phyloP scores from a whole-genome alignment of 2,113 vertebrate species.

The Colaptes auratus region DNA sequence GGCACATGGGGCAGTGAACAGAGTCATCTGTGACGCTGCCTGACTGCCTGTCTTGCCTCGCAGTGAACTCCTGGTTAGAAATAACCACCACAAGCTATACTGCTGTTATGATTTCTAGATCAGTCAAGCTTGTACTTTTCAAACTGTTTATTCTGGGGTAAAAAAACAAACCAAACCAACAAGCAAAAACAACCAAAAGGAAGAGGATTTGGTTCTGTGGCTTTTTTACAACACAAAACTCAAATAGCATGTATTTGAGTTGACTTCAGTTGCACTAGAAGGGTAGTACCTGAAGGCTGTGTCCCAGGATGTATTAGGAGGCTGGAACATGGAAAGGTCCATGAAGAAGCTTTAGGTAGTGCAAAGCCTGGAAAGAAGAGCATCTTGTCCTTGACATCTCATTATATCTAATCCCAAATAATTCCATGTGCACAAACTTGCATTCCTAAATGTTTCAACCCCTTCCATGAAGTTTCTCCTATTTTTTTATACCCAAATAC shows the following conservation, averaged over 20 bases:
- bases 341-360: neutral
- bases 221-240: neutral
- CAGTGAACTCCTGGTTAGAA: neutral
- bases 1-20: accelerated
- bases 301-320: neutral
- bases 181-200: too few species aligned
- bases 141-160: neutral
- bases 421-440: neutral
- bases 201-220: neutral
- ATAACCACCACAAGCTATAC: too few species aligned
- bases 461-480: neutral
- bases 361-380: neutral
- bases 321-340: neutral
- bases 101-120: neutral
- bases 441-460: neutral
- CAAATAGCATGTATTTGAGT: neutral
- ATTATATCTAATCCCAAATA: neutral
- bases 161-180: neutral
- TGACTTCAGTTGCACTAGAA: neutral
- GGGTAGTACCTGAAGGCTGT: neutral
- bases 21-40: neutral
- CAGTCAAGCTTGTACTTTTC: neutral
- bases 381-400: neutral
- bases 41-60: neutral
- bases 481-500: neutral